Evolutionary conservation across 2,113 vertebrate species (phyloP).

Genomic region (Saccopteryx leptura): DNA sequence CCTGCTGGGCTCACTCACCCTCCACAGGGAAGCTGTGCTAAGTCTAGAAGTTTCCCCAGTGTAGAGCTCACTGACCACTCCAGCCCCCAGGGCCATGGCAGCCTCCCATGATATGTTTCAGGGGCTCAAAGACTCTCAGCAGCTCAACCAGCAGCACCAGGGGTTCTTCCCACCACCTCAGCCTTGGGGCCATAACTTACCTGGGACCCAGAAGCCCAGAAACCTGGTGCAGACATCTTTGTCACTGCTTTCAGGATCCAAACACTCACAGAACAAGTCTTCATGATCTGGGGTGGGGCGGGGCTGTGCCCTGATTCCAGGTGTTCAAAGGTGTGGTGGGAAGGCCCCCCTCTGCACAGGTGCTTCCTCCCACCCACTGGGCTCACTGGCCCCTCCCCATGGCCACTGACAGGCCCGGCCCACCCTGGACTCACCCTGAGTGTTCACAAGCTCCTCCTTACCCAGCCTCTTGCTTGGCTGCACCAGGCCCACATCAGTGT

Average conservation of each 20-base stretch:
- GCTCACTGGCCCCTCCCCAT: neutral
- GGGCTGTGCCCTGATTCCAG: neutral
- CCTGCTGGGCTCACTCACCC: neutral
- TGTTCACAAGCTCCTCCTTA: neutral
- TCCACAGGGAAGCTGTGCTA: fast-evolving
- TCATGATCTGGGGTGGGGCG: neutral
- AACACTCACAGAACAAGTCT: neutral
- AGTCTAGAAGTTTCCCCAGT: neutral
- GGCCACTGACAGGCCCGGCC: neutral
- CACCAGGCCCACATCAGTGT: too few species aligned
- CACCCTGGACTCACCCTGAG: fast-evolving
- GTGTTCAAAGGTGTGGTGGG: neutral
- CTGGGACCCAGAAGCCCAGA: neutral
- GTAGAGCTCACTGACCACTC: neutral
- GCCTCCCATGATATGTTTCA: neutral
- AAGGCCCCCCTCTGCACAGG: too few species aligned
- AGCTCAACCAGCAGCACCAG: neutral
- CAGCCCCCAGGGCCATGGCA: neutral
- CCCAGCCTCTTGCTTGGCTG: neutral
- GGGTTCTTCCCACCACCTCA: neutral
- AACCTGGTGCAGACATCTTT: neutral
- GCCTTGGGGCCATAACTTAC: neutral
- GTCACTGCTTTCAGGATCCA: neutral
- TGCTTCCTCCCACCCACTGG: too few species aligned
- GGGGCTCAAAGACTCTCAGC: neutral